These are phyloP conservation scores for Liposcelis brunnea DNA, from an alignment of 2,888 invertebrate species.

Conservation along the genomic window DNA sequence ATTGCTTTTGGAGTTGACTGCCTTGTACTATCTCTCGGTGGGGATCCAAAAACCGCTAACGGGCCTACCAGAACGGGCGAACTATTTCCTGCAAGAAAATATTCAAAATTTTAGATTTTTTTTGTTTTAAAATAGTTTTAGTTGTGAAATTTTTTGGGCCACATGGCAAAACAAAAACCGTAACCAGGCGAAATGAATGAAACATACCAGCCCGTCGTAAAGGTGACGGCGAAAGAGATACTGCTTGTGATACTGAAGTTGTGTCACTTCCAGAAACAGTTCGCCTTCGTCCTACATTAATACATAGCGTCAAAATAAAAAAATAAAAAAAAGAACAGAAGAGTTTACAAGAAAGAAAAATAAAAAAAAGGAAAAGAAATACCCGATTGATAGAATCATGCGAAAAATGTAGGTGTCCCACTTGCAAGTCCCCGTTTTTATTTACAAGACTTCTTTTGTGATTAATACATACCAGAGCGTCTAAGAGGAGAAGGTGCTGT, in stretches of 20 bases:
- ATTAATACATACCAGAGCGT: slow-evolving; percentile 34
- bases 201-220: slow-evolving; percentile 4
- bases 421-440: too few relatives aligned
- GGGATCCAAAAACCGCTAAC: slow-evolving; percentile 16
- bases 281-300: slow-evolving; percentile 4
- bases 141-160: neutral
- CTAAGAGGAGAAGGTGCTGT: slow-evolving; percentile 47
- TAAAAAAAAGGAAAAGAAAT: neutral
- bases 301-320: too few relatives aligned
- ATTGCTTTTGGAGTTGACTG: slow-evolving; percentile 43
- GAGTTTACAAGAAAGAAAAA: neutral
- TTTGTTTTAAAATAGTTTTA: slow-evolving; percentile 21
- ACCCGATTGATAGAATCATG: too few relatives aligned
- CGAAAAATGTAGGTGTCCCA: too few relatives aligned
- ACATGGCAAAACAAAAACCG: too few relatives aligned
- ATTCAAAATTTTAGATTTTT: too few relatives aligned
- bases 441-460: too few relatives aligned
- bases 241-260: neutral
- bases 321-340: too few relatives aligned
- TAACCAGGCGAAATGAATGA: neutral
- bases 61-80: slow-evolving; percentile 55
- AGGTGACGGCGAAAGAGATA: slow-evolving; percentile 3
- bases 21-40: slow-evolving; percentile 21
- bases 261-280: slow-evolving; percentile 5
- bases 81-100: slow-evolving; percentile 30